Percentiles rank a stretch among this genome's conserved stretches.
phyloP scores from a whole-genome alignment of 2,113 vertebrate species.

The Mormyrus lacerda region DNA sequence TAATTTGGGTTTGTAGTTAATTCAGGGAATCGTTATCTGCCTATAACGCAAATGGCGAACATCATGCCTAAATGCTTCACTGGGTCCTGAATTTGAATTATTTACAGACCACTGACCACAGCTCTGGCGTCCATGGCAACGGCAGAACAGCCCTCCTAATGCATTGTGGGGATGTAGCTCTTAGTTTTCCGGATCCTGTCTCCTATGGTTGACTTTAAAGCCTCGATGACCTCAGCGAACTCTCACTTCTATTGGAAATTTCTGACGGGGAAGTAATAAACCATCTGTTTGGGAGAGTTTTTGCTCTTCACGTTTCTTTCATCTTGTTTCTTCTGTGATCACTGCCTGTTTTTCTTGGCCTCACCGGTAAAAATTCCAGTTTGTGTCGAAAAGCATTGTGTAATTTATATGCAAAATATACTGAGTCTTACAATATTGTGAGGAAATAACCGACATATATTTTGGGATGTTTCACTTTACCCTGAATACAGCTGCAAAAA shows the following conservation, averaged over 20 bases:
- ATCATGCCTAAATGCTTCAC: no score
- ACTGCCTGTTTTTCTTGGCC: not conserved
- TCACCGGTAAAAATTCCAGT: not conserved
- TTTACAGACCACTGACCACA: not conserved
- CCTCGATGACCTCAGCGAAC: not conserved
- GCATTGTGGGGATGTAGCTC: not conserved
- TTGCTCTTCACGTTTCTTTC: not conserved
- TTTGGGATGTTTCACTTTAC: not conserved
- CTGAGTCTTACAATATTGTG: not conserved
- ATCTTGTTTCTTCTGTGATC: not conserved
- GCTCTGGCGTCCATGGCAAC: conserved; percentile 3
- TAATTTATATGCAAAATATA: not conserved
- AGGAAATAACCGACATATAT: not conserved
- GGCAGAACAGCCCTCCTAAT: not conserved
- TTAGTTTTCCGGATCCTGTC: not conserved
- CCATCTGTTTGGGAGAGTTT: not conserved
- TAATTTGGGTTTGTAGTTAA: not conserved
- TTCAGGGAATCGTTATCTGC: not conserved
- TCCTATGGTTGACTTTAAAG: not conserved
- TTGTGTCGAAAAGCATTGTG: not conserved
- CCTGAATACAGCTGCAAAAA: not conserved
- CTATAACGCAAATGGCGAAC: not conserved
- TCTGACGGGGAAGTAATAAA: not conserved
- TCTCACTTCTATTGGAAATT: not conserved
- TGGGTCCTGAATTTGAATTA: not conserved